phyloP scores from a whole-genome alignment of 2,113 vertebrate genomes.

The Lipophrys pholis region DNA sequence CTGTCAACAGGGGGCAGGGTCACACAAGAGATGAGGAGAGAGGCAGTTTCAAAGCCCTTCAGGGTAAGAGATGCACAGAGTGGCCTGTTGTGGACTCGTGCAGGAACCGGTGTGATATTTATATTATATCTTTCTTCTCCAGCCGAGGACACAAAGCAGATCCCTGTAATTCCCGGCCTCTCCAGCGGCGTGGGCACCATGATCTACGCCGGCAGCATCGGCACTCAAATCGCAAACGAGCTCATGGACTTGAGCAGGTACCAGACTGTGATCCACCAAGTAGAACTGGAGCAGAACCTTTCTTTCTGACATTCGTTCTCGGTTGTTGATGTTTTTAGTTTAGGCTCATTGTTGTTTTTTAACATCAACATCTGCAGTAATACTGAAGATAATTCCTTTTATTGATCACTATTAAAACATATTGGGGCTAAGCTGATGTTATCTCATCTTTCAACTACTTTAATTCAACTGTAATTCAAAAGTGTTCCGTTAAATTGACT shows the following conservation, averaged over 20 bases:
- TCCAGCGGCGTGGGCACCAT: slow-evolving; percentile 81
- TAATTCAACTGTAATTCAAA: too few species aligned
- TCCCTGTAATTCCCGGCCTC: slow-evolving; percentile 77
- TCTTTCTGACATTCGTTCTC: too few species aligned
- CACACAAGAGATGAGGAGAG: slow-evolving; percentile 56
- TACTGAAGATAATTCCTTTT: too few species aligned
- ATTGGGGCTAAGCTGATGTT: too few species aligned
- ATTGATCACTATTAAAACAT: too few species aligned
- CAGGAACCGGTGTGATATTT: background rate
- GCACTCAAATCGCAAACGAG: slow-evolving; percentile 88
- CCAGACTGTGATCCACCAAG: background rate
- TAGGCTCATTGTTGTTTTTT: too few species aligned
- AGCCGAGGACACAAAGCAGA: slow-evolving; percentile 80
- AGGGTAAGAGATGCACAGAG: slow-evolving; percentile 77
- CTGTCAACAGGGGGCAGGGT: slow-evolving; percentile 56
- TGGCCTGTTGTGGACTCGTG: background rate
- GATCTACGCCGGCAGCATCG: slow-evolving; percentile 88
- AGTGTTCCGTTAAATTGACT: too few species aligned
- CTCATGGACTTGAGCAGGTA: slow-evolving; percentile 86
- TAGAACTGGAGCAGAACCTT: too few species aligned
- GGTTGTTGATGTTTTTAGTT: too few species aligned
- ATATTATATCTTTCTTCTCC: background rate
- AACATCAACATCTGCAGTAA: too few species aligned
- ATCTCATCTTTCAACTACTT: too few species aligned
- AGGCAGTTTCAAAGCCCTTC: slow-evolving; percentile 78